Conservation (phyloP, 92 coral and sea anemone genomes). For the Epizoanthus rinbou region DNA sequence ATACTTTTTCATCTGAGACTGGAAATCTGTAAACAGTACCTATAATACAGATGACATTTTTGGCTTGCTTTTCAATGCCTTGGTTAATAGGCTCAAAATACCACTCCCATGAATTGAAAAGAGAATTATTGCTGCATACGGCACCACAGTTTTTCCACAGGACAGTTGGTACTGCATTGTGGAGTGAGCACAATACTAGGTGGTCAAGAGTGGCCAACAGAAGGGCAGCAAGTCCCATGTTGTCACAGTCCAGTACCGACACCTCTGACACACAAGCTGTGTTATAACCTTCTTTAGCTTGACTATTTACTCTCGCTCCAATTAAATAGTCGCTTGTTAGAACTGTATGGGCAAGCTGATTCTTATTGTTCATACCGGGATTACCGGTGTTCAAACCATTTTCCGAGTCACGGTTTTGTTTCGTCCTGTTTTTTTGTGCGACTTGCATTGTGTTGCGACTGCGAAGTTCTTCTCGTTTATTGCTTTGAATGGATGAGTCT, state of each 20-base stretch:
- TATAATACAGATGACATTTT: constrained; percentile 56
- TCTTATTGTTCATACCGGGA: no score
- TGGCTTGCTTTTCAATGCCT: constrained; percentile 52
- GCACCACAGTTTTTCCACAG: constrained; percentile 69
- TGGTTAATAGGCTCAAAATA: constrained; percentile 70
- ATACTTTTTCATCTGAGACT: constrained; percentile 11
- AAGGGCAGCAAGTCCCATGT: constrained; percentile 60
- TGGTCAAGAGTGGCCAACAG: constrained; percentile 62
- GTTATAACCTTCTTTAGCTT: not conserved
- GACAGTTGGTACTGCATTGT: constrained; percentile 51
- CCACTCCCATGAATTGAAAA: constrained; percentile 75
- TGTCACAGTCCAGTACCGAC: constrained; percentile 52
- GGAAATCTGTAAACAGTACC: constrained; percentile 20
- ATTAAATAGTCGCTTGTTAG: constrained; percentile 11
- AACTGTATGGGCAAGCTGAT: not conserved
- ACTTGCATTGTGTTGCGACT: not conserved
- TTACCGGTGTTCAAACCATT: no score
- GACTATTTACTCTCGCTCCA: constrained; percentile 12
- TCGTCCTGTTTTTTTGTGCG: no score
- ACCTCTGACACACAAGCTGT: constrained; percentile 64
- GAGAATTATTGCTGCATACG: constrained; percentile 56
- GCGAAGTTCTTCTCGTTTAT: not conserved
- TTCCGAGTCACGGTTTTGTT: no score
- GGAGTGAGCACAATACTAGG: constrained; percentile 46
- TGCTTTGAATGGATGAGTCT: not conserved